These are phyloP conservation scores for Conistra vaccinii DNA, from an alignment of 2,888 invertebrate genomes.

Conservation along the genomic window DNA sequence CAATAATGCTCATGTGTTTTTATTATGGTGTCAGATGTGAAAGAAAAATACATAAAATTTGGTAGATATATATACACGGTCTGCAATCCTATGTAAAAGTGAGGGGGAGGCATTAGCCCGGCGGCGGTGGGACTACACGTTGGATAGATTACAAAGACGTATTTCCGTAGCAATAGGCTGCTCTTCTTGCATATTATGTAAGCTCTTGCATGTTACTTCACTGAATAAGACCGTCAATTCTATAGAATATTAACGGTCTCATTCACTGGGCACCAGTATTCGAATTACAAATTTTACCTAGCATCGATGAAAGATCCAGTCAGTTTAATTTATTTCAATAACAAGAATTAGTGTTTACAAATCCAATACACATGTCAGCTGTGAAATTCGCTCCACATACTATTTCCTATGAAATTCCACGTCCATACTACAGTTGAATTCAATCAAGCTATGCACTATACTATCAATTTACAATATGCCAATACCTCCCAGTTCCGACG, in stretches of 20 bases:
- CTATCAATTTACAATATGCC: conserved; percentile 2
- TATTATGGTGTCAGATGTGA: background rate
- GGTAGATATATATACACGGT: background rate
- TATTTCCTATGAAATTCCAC: background rate
- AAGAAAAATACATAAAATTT: background rate
- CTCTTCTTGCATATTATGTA: background rate
- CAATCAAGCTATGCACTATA: background rate
- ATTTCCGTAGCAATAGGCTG: background rate
- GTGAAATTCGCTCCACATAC: background rate
- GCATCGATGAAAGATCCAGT: too few species aligned
- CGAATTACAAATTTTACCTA: background rate
- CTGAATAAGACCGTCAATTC: too few species aligned
- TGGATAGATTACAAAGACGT: background rate
- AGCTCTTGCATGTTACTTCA: background rate
- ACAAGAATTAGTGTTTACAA: background rate
- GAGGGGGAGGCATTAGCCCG: background rate
- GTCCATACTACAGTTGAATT: conserved; percentile 2
- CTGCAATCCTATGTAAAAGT: background rate
- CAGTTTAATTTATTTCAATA: background rate
- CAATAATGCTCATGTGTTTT: background rate
- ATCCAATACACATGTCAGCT: background rate
- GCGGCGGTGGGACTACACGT: too few species aligned
- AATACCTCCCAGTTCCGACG: background rate
- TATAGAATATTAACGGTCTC: too few species aligned
- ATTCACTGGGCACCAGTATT: too few species aligned